These are phyloP conservation scores for Gryllus bimaculatus DNA, from an alignment of 1,140 invertebrate species.

Conservation along the genomic window DNA sequence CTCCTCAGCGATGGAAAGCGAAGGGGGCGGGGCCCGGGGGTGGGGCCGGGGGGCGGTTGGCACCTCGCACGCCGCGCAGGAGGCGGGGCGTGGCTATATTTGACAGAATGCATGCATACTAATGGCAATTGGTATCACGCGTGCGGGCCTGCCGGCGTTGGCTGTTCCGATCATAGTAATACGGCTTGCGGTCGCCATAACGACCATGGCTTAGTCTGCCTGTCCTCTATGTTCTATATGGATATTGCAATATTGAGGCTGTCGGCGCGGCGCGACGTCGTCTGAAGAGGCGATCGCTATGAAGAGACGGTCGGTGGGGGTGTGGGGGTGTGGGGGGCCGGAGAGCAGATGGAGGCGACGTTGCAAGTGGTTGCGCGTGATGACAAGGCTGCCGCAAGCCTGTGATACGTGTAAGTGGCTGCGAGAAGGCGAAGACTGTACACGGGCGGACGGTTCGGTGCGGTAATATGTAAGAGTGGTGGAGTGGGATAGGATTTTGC, in stretches of 20 bases:
- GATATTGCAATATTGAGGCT: background rate
- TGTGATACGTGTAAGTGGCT: too few relatives aligned
- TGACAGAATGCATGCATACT: slow-evolving; percentile 4
- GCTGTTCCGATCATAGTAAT: background rate
- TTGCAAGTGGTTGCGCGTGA: too few relatives aligned
- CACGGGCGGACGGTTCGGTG: too few relatives aligned
- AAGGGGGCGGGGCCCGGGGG: too few relatives aligned
- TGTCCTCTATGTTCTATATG: background rate
- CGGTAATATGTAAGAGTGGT: too few relatives aligned
- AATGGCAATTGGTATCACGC: background rate
- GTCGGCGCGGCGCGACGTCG: too few relatives aligned
- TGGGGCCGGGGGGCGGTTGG: too few relatives aligned
- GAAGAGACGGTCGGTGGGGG: background rate
- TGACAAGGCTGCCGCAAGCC: too few relatives aligned
- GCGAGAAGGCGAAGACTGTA: too few relatives aligned
- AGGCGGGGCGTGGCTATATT: background rate
- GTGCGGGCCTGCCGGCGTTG: background rate
- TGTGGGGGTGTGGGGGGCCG: background rate
- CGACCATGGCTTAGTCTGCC: background rate
- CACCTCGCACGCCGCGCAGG: background rate
- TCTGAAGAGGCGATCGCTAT: background rate
- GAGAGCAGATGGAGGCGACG: background rate
- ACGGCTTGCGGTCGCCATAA: background rate
- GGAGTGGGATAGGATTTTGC: too few relatives aligned
- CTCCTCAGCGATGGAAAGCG: too few relatives aligned